Base-by-base conservation (phyloP, 1,140 invertebrate species). In the Helicoverpa zea region DNA sequence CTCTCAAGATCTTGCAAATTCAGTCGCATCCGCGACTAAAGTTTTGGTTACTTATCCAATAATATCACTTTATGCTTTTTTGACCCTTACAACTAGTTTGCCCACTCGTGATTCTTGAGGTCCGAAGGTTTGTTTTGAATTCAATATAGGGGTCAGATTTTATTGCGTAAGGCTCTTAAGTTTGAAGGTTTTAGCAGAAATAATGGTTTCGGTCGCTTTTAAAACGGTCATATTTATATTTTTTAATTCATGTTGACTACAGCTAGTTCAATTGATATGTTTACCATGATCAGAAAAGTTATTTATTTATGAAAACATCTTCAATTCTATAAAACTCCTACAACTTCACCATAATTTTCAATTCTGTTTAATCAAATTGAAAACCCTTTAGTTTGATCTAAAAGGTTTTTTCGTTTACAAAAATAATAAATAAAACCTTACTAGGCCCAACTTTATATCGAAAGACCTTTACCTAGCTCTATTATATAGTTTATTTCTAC, bases 21-120 rank as follows among this genome's bases (percentile, higher is more conserved):
- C 72, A 61, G 30, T 72, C 49, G 68, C 77, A 74, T 66, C 79
- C 77, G 66, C 74, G 58, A 78, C 35, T 29, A 76, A 72, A 84
- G 68, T 84, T 82, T 75, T 18, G 79, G 79, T 79, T 84, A 81
- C 79, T 81, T 70, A 81, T 64, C 80, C 75, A 86, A 84, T 86
- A 82, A 84, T 84, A 79, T 86, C 52, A 47, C 29, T 54, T 70
- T 66, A 82, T 66, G 52, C 16, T 7, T 43, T 35, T 43, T 43
- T 43, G 58, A 58, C 52, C 68, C 63, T 72, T 76, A 81, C 79
- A 85, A 85, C 81, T 85, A 83, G 79, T 83, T 73, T 35, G 2
- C 5, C 29, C 81, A 80, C 80, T 85, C 75, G 80, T 64, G 64
- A 77, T 75, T 79, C 74, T 49, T 54, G n/a, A 66, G 47, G 29